phyloP scores from a whole-genome alignment of 2,888 invertebrate species.

The Oligia latruncula region DNA sequence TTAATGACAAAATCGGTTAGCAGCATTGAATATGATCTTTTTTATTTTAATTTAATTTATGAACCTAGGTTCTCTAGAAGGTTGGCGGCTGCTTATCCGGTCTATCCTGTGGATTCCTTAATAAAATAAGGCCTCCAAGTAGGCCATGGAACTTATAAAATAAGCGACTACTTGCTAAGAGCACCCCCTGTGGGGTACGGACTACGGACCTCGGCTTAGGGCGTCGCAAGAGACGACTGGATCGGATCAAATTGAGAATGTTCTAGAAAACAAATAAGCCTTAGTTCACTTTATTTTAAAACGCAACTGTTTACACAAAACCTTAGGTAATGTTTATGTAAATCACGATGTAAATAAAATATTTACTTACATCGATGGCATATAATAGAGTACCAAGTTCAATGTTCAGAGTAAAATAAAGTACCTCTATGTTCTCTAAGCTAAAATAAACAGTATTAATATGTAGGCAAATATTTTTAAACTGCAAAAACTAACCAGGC shows the following conservation, averaged over 20 bases:
- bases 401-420: slow-evolving; percentile 13
- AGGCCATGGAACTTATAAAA: too few species aligned
- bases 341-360: not conserved
- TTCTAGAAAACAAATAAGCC: not conserved
- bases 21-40: too few species aligned
- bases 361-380: slow-evolving; percentile 36
- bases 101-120: too few species aligned
- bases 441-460: slow-evolving; percentile 38
- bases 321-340: not conserved
- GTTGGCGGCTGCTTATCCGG: too few species aligned
- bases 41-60: too few species aligned
- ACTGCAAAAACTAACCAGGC: slow-evolving; percentile 30
- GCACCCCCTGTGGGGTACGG: too few species aligned
- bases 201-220: too few species aligned
- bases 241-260: not conserved
- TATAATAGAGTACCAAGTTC: slow-evolving; percentile 35
- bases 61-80: too few species aligned
- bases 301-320: slow-evolving; percentile 3
- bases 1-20: too few species aligned
- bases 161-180: too few species aligned
- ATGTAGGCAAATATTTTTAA: slow-evolving; percentile 10
- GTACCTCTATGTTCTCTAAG: not conserved
- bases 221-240: too few species aligned
- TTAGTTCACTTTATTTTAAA: not conserved
- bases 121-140: too few species aligned